phyloP scores from a whole-genome alignment of 64 coral and sea anemone species.

The Exaiptasia diaphana region DNA sequence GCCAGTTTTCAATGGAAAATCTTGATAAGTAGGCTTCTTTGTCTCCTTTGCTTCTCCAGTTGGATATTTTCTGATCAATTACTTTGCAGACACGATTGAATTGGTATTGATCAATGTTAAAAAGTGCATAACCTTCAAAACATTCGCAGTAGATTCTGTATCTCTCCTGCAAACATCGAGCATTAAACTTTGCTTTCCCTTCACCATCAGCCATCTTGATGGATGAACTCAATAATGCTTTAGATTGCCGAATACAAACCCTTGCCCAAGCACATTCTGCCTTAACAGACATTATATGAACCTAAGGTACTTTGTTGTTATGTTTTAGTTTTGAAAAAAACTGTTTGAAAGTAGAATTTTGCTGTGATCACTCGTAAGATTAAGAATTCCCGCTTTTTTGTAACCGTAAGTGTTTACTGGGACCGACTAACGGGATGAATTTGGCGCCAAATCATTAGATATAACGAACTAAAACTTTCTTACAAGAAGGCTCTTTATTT shows the following conservation, averaged over 20 bases:
- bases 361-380: background rate
- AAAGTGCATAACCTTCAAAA: background rate
- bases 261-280: background rate
- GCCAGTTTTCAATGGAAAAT: conserved; percentile 19
- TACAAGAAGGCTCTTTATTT: no score
- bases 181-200: background rate
- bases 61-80: background rate
- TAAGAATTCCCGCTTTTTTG: background rate
- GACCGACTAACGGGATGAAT: background rate
- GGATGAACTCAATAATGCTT: background rate
- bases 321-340: background rate
- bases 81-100: conserved; percentile 18
- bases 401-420: background rate
- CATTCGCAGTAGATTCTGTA: background rate
- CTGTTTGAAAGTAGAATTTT: background rate
- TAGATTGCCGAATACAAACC: background rate
- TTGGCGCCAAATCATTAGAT: no score
- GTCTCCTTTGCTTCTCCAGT: background rate
- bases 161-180: background rate
- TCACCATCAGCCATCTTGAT: background rate
- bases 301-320: background rate
- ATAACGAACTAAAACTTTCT: no score
- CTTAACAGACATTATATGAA: background rate
- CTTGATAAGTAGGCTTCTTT: background rate
- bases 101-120: conserved; percentile 7